Conservation (phyloP, 2,113 vertebrate genomes). For the Empidonax traillii region DNA sequence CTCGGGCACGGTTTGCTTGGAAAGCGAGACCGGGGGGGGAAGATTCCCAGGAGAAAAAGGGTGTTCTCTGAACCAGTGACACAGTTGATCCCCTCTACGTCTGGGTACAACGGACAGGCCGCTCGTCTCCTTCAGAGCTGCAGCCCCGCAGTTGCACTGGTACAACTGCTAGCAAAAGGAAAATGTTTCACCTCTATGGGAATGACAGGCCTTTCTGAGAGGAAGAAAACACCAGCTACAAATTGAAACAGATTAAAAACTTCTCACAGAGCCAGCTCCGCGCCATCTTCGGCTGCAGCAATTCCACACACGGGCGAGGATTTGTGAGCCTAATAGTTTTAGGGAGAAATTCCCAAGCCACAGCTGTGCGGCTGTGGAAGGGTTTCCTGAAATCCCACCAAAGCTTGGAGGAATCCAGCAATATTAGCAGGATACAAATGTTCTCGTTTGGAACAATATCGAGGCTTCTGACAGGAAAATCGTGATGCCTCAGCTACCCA, state of each 20-base stretch:
- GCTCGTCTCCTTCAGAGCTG: background rate
- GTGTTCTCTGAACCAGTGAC: background rate
- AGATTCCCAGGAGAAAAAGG: background rate
- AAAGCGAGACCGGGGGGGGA: background rate
- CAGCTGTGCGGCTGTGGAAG: background rate
- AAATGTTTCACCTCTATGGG: background rate
- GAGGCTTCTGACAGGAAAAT: background rate
- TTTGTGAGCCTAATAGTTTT: background rate
- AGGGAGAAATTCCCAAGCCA: background rate
- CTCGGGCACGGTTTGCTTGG: background rate
- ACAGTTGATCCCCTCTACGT: background rate
- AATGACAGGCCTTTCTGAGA: background rate
- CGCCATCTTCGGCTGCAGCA: background rate
- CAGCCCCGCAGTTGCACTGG: background rate
- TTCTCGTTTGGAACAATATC: background rate
- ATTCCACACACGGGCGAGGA: background rate
- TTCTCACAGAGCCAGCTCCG: background rate
- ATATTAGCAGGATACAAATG: background rate
- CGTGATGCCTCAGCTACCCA: background rate
- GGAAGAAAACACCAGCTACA: background rate
- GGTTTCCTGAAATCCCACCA: background rate
- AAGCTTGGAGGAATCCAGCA: background rate
- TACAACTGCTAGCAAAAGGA: background rate
- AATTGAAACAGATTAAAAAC: background rate
- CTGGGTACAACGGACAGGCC: background rate